These are phyloP conservation scores for Ophiothrix spiculata DNA, from an alignment of 35 echinoderm and acorn worm species.

Conservation along the genomic window DNA sequence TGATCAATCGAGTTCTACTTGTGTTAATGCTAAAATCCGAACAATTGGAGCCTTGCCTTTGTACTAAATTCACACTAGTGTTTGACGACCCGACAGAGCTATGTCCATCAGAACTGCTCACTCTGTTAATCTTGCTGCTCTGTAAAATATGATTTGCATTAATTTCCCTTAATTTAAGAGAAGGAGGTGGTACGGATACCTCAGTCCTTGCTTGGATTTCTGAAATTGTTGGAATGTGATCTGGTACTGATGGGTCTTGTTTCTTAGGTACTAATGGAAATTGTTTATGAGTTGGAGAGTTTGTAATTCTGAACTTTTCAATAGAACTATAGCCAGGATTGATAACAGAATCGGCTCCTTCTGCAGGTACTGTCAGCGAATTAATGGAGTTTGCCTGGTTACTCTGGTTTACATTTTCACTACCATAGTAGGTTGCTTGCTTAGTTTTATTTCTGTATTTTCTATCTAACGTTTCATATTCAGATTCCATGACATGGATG, in stretches of 20 bases:
- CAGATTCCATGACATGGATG: not conserved
- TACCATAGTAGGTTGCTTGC: not conserved
- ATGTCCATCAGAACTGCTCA: not conserved
- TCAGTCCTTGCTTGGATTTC: conserved; percentile 22
- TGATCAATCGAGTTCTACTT: conserved; percentile 23
- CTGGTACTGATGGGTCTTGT: not conserved
- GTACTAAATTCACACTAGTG: not conserved
- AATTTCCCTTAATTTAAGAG: not conserved
- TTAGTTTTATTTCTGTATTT: not conserved
- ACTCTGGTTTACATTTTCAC: conserved; percentile 53
- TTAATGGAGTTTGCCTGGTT: conserved; percentile 26
- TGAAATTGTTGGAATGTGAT: conserved; percentile 20
- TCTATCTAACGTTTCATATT: not conserved
- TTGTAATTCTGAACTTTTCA: not conserved
- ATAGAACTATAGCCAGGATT: conserved; percentile 24
- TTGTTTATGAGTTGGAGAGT: not conserved
- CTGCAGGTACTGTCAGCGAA: not conserved
- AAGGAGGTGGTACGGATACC: not conserved
- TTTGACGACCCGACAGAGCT: not conserved
- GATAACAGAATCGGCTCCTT: conserved; percentile 13
- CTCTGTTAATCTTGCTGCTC: not conserved
- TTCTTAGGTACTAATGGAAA: not conserved
- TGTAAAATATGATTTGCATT: not conserved
- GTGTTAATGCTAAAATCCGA: conserved; percentile 56
- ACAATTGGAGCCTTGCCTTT: conserved; percentile 24